These are phyloP conservation scores for Connochaetes taurinus DNA, from an alignment of 2,113 vertebrate species.

Conservation along the genomic window DNA sequence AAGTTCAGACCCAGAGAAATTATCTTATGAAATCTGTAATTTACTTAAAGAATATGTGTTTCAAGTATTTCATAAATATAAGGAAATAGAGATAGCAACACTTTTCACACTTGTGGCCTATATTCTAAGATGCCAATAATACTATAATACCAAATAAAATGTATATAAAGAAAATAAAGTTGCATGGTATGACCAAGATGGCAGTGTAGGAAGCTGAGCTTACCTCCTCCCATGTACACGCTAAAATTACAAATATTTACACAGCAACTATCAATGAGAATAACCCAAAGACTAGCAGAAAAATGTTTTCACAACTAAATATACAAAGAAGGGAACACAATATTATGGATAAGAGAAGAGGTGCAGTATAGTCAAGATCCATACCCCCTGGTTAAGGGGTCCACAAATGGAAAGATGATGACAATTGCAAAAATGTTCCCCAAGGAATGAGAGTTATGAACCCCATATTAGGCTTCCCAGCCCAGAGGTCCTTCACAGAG, in stretches of 20 bases:
- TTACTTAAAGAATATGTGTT: neutral
- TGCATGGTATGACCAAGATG: neutral
- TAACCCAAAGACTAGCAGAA: neutral
- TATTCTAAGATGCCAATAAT: neutral
- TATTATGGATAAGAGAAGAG: neutral
- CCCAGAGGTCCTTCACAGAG: neutral
- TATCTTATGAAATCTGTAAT: neutral
- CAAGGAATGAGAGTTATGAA: neutral
- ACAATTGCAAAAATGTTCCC: neutral
- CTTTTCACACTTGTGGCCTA: neutral
- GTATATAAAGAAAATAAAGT: neutral
- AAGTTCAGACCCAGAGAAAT: neutral
- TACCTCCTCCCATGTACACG: neutral
- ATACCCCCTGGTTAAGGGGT: neutral
- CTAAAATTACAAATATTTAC: neutral
- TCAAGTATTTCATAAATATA: neutral
- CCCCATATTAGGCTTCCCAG: neutral
- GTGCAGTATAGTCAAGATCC: neutral
- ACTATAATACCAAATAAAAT: neutral
- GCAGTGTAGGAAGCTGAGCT: neutral
- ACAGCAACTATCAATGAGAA: neutral
- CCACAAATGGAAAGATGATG: neutral
- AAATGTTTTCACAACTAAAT: neutral
- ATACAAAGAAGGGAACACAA: neutral
- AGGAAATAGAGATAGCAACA: neutral